Evolutionary conservation across 2,113 vertebrate species (phyloP).

Genomic region (Sminthopsis crassicaudata): DNA sequence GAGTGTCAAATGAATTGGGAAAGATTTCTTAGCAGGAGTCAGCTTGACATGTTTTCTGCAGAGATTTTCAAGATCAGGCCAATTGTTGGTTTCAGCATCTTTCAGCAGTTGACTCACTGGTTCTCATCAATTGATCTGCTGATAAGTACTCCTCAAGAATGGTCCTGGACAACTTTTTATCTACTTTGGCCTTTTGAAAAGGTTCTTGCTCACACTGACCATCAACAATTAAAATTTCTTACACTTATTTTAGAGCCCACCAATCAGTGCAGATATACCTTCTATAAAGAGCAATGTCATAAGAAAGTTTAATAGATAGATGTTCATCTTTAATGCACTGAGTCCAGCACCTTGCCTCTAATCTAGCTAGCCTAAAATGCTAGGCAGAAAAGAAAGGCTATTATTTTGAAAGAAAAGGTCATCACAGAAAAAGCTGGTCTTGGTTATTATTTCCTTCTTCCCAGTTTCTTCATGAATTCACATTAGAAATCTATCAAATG

Average conservation of each 20-base stretch:
- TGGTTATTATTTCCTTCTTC: not conserved
- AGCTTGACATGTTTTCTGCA: not conserved
- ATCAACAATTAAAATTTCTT: not conserved
- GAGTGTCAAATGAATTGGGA: not conserved
- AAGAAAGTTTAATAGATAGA: constrained; percentile 41
- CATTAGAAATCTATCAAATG: not conserved
- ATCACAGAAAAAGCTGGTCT: not conserved
- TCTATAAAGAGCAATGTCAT: constrained; percentile 56
- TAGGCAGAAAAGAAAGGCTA: constrained; percentile 34
- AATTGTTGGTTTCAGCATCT: no score
- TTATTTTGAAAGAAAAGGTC: not conserved
- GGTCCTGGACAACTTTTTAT: not conserved
- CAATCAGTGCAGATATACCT: not conserved
- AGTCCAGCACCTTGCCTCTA: constrained; percentile 49
- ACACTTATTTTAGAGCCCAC: not conserved
- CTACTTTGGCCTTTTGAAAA: not conserved
- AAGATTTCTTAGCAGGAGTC: not conserved
- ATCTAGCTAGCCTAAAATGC: constrained; percentile 43
- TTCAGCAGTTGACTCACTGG: not conserved
- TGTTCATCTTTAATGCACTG: constrained; percentile 48
- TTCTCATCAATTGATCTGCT: not conserved
- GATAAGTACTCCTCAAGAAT: not conserved
- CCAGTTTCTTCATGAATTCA: not conserved
- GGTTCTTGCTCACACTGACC: not conserved
- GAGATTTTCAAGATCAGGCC: not conserved